Conservation (phyloP, 2,888 invertebrate species). For the Xiphydria camelus region DNA sequence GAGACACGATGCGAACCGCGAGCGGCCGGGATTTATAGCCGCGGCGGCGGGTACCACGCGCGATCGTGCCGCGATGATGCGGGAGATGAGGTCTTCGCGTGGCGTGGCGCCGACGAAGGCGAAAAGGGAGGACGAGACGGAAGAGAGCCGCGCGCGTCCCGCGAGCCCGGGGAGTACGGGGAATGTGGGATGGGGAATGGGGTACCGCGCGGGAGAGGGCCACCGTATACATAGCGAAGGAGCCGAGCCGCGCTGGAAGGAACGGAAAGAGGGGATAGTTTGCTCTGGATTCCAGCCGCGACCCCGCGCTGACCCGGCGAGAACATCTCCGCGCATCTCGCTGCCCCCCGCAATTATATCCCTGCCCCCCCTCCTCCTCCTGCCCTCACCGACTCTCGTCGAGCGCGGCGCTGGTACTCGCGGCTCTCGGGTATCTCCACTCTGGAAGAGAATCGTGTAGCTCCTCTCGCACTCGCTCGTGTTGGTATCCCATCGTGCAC, state of each 20-base stretch:
- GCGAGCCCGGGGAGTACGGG: background rate
- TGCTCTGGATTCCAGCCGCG: constrained; percentile 58
- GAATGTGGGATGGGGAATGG: constrained; percentile 20
- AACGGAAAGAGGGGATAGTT: constrained; percentile 46
- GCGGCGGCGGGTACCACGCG: constrained; percentile 25
- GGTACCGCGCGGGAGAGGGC: constrained; percentile 8
- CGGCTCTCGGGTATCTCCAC: no score
- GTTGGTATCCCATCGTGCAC: no score
- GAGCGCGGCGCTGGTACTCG: no score
- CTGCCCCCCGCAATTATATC: constrained; percentile 41
- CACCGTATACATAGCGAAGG: no score
- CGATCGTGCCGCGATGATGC: constrained; percentile 48
- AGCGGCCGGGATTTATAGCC: constrained; percentile 13
- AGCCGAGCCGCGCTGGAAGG: no score
- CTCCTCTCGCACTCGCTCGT: no score
- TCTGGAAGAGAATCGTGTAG: no score
- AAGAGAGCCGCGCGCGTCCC: constrained; percentile 6
- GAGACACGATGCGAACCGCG: constrained; percentile 13
- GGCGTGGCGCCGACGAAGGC: constrained; percentile 16
- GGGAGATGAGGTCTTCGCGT: constrained; percentile 43
- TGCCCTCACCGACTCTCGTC: no score
- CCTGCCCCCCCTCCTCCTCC: constrained; percentile 26
- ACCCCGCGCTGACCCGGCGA: constrained; percentile 56
- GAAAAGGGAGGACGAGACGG: background rate
- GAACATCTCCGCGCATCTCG: constrained; percentile 54